Conservation (phyloP, 2,113 vertebrate species). For the Calyptommatus sinebrachiatus region DNA sequence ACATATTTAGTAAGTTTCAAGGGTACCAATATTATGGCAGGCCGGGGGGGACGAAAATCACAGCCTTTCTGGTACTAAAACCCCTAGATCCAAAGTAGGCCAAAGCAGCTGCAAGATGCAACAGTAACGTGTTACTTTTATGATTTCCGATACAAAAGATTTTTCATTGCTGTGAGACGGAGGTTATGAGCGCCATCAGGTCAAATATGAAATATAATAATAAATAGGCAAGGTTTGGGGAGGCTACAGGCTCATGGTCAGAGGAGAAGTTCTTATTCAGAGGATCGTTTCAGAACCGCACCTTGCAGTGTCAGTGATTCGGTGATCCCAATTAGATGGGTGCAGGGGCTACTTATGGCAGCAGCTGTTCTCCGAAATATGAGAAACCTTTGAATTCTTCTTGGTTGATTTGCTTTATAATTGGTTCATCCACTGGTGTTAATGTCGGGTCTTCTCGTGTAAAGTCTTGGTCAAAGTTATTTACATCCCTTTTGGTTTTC, state of each 20-base stretch:
- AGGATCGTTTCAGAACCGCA: constrained; percentile 61
- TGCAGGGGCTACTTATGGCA: constrained; percentile 74
- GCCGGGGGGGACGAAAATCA: constrained; percentile 20
- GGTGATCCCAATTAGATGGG: constrained; percentile 21
- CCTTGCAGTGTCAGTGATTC: constrained; percentile 60
- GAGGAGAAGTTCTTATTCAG: constrained; percentile 69
- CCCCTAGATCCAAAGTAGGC: constrained; percentile 24
- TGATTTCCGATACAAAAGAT: constrained; percentile 59
- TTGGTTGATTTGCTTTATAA: constrained; percentile 98
- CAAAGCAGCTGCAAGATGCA: constrained; percentile 20
- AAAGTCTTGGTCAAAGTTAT: constrained; percentile 99
- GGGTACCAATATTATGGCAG: neutral
- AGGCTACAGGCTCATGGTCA: constrained; percentile 58
- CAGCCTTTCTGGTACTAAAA: constrained; percentile 46
- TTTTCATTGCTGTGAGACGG: constrained; percentile 65
- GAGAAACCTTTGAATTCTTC: constrained; percentile 99
- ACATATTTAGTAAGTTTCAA: neutral
- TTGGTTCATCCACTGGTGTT: constrained; percentile 93
- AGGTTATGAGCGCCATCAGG: constrained; percentile 71
- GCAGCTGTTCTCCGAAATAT: constrained; percentile 91
- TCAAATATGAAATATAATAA: constrained; percentile 65
- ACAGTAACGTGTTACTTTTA: constrained; percentile 63
- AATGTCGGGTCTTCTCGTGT: constrained; percentile 95
- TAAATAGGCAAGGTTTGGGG: constrained; percentile 74
- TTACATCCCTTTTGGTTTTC: constrained; percentile 99